These are phyloP conservation scores for Ecliptopera silaceata DNA, from an alignment of 2,888 invertebrate species.

Conservation along the genomic window DNA sequence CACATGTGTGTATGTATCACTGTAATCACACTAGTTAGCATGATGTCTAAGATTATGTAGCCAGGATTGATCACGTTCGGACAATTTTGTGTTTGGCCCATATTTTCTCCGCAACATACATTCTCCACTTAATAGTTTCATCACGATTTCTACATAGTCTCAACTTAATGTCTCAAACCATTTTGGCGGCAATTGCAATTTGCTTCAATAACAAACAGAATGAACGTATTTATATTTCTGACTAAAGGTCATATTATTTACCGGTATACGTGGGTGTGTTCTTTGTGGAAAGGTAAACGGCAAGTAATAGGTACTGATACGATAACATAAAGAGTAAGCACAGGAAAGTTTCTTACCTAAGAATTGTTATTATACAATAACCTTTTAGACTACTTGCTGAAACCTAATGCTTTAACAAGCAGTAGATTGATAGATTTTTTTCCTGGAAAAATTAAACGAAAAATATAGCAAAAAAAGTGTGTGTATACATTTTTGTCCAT, in stretches of 20 bases:
- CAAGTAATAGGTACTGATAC: neutral
- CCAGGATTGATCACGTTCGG: too few species aligned
- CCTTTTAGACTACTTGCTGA: slow-evolving; percentile 13
- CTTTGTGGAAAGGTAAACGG: neutral
- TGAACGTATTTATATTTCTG: slow-evolving; percentile 15
- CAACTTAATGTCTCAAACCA: neutral
- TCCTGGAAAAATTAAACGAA: too few species aligned
- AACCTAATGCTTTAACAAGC: too few species aligned
- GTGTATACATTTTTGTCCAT: too few species aligned
- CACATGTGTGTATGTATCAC: too few species aligned
- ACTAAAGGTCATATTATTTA: slow-evolving; percentile 5
- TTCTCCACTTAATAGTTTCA: too few species aligned
- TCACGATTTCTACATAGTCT: neutral
- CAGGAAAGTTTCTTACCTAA: slow-evolving; percentile 6
- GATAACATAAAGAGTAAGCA: slow-evolving; percentile 14
- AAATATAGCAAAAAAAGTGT: too few species aligned
- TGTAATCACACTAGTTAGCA: too few species aligned
- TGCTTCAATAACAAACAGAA: neutral
- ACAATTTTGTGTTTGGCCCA: too few species aligned
- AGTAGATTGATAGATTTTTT: too few species aligned
- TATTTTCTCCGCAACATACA: too few species aligned
- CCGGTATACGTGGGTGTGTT: slow-evolving; percentile 12
- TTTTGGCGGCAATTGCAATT: neutral
- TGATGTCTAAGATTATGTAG: too few species aligned
- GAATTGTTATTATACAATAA: slow-evolving; percentile 9